These are phyloP conservation scores for Oenanthe melanoleuca DNA, from an alignment of 2,113 vertebrate genomes.

Conservation along the genomic window DNA sequence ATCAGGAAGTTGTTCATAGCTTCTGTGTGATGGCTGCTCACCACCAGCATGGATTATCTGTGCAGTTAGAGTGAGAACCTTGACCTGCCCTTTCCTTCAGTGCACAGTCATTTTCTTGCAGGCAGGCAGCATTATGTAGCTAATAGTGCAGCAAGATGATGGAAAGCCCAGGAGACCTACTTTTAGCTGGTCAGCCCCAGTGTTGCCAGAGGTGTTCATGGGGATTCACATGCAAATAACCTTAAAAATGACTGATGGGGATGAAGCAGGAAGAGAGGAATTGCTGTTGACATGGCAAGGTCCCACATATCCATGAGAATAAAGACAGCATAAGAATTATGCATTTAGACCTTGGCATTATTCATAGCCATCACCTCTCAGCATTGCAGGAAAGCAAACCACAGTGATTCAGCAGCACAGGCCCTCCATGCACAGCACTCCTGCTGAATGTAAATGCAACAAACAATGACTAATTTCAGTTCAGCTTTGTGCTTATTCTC, in stretches of 20 bases:
- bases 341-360: neutral
- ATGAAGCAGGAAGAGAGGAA: conserved; percentile 12
- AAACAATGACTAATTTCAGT: conserved; percentile 48
- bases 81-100: conserved; percentile 52
- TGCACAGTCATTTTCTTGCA: conserved; percentile 33
- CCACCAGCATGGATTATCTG: neutral
- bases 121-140: conserved; percentile 61
- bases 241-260: conserved; percentile 32
- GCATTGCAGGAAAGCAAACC: neutral
- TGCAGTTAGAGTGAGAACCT: neutral
- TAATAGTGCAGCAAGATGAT: conserved; percentile 60
- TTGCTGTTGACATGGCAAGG: conserved; percentile 67
- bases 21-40: neutral
- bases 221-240: conserved; percentile 82
- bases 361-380: conserved; percentile 39
- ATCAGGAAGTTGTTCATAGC: neutral
- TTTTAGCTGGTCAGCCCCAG: conserved; percentile 53
- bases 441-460: conserved; percentile 46
- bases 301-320: conserved; percentile 54
- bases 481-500: conserved; percentile 24
- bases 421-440: neutral
- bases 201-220: conserved; percentile 48
- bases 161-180: conserved; percentile 65
- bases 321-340: conserved; percentile 12
- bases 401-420: conserved; percentile 7